Base-by-base conservation (phyloP, 2,797 vertebrate species). In the Acrocephalus scirpaceus region DNA sequence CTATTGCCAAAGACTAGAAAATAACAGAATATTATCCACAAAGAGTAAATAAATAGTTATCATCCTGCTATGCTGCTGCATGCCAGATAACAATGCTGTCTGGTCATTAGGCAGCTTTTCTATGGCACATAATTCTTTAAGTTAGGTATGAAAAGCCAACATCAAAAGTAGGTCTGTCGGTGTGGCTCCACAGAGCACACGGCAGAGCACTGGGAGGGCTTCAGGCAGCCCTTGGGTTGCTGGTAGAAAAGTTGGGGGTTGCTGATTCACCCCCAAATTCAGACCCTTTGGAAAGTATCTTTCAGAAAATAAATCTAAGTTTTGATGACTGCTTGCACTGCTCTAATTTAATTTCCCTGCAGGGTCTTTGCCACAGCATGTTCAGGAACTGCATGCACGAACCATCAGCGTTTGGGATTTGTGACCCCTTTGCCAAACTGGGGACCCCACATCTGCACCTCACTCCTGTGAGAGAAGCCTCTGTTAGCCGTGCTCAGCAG, bases 31-130 rank as follows among this genome's bases (percentile, higher is more conserved):
- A 65, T 84, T 90, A 82, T 71, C 71, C 27, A 13, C 86, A 80
- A 48, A 56, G 74, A 88, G 80, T 92, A 96, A 94, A 94, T 89
- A 92, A 94, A 91, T 57, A 92, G 93, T 86, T 92, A 60, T 23
- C 1, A 1, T 67, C 70, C 80, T 47, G 78, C 91, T 91, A 44
- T 0, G 23, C 92, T 14, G 54, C 80, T 9, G 13, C 74, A 56
- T 15, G 18, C 83, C 60, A 42, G 79, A 86, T 56, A 89, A 60
- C 34, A 74, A 75, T 1, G 5, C 64, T 32, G 64, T n/a, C 77
- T 1, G 5, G 54, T 81, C 76, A 91, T 75, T 86, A 91, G 79
- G 82, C 57, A 86, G 88, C 83, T 94, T 85, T 95, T 86, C 82
- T 81, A 10, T 5, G 9, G 50, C 75, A 71, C 16, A 0, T 19